phyloP scores from a whole-genome alignment of 2,113 vertebrate genomes.

The Platycercus adscitus region DNA sequence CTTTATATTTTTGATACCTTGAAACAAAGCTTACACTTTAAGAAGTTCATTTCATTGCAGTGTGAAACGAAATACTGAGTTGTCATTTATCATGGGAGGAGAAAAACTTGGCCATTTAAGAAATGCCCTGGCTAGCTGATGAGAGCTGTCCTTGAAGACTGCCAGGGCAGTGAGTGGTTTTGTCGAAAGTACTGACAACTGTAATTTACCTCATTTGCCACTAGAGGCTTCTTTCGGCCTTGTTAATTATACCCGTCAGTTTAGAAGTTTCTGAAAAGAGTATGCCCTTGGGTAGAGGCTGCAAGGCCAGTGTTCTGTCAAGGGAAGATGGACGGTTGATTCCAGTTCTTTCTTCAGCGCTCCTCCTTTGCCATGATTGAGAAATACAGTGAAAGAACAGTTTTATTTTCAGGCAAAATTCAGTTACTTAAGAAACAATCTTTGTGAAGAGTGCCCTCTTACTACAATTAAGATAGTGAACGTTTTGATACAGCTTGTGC shows the following conservation, averaged over 20 bases:
- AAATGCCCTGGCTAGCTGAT: neutral
- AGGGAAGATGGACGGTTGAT: neutral
- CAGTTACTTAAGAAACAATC: neutral
- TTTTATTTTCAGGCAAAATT: neutral
- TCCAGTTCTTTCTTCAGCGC: neutral
- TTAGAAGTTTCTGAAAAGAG: neutral
- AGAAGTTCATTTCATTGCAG: neutral
- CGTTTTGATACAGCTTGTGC: neutral
- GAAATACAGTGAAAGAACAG: neutral
- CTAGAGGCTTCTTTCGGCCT: neutral
- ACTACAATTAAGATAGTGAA: neutral
- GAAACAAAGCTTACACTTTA: neutral
- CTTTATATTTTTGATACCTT: neutral
- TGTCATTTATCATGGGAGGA: neutral
- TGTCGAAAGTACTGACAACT: neutral
- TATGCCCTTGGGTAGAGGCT: neutral
- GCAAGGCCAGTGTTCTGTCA: neutral
- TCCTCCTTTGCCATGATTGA: neutral
- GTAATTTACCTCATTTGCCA: neutral
- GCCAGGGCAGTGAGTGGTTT: neutral
- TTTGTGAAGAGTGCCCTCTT: neutral
- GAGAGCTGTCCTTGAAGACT: neutral
- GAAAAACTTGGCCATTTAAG: neutral
- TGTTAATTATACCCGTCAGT: neutral
- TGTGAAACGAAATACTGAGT: neutral